Evolutionary conservation across 2,888 invertebrate species (phyloP), one percentile per base, ranked within the genome.

Genomic region (Dendrolimus pini): DNA sequence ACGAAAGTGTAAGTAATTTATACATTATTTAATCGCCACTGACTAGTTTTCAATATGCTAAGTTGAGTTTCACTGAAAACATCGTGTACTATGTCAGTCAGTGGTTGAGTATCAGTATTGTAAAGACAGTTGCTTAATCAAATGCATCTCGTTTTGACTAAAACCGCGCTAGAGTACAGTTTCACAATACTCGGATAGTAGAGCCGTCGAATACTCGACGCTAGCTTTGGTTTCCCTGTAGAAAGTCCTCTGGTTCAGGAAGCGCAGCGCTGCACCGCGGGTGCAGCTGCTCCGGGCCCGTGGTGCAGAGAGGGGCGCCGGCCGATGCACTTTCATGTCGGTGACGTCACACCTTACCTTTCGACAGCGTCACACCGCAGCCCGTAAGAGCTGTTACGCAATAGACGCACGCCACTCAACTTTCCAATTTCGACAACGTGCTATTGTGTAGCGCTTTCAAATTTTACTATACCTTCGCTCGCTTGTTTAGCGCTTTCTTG

Each of bases 351-450:
- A 69, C 68, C 73, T 78, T 83, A 82, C 87, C 88, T 89, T 86
- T 85, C 88, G 85, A 81, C 86, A 85, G 85, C 84, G 85, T 85
- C 86, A 85, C 83, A 79, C 76, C 83, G 80, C 77, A 78, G 79
- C 80, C 82, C 78, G 89, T 86, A 89, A 88, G 86, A 85, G 83
- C 83, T 80, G 80, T 89, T 89, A 87, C 80, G 89, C 84, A 89
- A 89, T 76, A 71, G 79, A 82, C 82, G 83, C 84, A 84, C 89
- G 79, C 84, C 80, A 78, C 85, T 88, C 88, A 82, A 89, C 89
- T 89, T 89, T 89, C 89, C 89, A 89, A 90, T 89, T 90, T 89
- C 89, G 89, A 89, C 90, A 89, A 89, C 89, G 84, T 82, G 84
- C 89, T 85, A 89, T 89, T 90, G 89, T 89, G 83, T 87, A 79